phyloP scores from a whole-genome alignment of 2,797 vertebrate genomes.

The Enteromius viviparus region DNA sequence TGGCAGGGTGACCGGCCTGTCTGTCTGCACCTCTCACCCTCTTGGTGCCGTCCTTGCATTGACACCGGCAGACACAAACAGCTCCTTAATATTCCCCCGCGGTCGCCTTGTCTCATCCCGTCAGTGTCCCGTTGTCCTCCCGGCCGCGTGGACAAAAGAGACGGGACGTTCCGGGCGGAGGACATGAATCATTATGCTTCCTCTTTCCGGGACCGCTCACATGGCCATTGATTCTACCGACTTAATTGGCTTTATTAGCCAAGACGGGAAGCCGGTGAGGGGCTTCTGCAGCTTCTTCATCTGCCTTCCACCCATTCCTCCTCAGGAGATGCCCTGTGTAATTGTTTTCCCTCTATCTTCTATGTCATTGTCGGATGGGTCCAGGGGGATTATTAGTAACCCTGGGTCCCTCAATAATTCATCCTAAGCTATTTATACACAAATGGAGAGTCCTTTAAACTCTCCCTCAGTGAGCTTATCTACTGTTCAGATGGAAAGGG shows the following conservation, averaged over 20 bases:
- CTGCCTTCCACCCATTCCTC: constrained; percentile 62
- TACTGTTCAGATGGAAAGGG: constrained; percentile 76
- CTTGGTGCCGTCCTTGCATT: constrained; percentile 50
- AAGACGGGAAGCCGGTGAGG: constrained; percentile 76
- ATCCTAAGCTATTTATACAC: constrained; percentile 85
- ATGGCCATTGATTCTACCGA: constrained; percentile 77
- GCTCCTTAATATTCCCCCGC: constrained; percentile 78
- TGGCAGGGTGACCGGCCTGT: constrained; percentile 55
- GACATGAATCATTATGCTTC: constrained; percentile 80
- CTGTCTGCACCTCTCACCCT: constrained; percentile 48
- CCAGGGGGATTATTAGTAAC: constrained; percentile 84
- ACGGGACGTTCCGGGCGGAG: constrained; percentile 44
- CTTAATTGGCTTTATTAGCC: constrained; percentile 84
- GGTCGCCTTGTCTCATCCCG: constrained; percentile 63
- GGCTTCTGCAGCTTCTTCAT: constrained; percentile 66
- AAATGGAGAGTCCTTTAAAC: constrained; percentile 83
- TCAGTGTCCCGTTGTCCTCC: constrained; percentile 58
- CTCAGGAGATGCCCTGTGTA: constrained; percentile 78
- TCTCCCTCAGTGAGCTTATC: constrained; percentile 82
- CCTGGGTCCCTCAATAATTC: constrained; percentile 84
- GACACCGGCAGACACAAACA: constrained; percentile 57
- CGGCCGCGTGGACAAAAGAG: constrained; percentile 44
- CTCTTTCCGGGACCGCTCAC: constrained; percentile 70
- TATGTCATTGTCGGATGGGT: constrained; percentile 83
- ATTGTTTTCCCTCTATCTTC: constrained; percentile 85